phyloP scores from a whole-genome alignment of 2,888 invertebrate species.

The Lypha dubia region DNA sequence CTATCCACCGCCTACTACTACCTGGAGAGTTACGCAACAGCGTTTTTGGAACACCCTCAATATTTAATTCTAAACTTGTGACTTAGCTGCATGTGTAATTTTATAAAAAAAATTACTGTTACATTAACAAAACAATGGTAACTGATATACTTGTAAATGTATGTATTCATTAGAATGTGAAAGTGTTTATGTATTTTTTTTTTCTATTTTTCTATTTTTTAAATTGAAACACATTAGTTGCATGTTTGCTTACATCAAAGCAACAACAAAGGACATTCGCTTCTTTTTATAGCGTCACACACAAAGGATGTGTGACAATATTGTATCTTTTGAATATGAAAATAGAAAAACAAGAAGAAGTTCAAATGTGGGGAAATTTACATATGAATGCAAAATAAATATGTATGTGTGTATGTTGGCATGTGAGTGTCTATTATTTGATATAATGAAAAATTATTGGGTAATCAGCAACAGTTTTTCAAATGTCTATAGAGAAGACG shows the following conservation, averaged over 20 bases:
- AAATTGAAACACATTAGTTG: constrained; percentile 72
- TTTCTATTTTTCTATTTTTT: constrained; percentile 32
- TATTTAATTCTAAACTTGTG: neutral
- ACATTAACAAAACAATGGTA: constrained; percentile 65
- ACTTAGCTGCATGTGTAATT: constrained; percentile 19
- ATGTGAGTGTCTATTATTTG: constrained; percentile 65
- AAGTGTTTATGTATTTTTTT: constrained; percentile 17
- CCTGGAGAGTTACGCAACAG: no score
- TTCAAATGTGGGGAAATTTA: constrained; percentile 64
- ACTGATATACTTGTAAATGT: constrained; percentile 16
- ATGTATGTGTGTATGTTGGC: neutral
- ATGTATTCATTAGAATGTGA: constrained; percentile 35
- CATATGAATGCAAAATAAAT: constrained; percentile 65
- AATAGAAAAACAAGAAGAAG: constrained; percentile 19
- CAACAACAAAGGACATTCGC: constrained; percentile 59
- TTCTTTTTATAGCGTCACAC: constrained; percentile 58
- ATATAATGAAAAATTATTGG: constrained; percentile 69
- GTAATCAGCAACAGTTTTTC: constrained; percentile 68
- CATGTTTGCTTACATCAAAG: constrained; percentile 69
- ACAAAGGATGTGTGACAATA: constrained; percentile 70
- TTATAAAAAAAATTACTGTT: constrained; percentile 59
- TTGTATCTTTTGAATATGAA: constrained; percentile 58
- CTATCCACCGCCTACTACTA: no score
- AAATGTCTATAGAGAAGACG: constrained; percentile 41
- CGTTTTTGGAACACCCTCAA: constrained; percentile 4